Evolutionary conservation across 2,113 vertebrate genomes (phyloP), one percentile per base, ranked within the genome.

Genomic region (Propithecus coquereli): DNA sequence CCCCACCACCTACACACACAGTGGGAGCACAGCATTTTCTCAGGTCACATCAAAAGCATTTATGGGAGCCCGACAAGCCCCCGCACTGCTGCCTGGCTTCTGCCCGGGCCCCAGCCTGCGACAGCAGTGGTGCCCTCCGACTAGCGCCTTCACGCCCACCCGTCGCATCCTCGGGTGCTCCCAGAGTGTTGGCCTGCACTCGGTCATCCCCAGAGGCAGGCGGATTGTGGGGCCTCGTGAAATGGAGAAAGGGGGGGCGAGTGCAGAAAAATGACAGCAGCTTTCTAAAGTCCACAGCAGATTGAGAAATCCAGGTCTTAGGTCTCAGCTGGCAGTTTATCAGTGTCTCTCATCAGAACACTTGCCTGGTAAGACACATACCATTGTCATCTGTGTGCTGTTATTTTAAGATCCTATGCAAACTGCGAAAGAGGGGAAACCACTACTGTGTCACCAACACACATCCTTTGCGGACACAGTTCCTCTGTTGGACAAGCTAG

Each of bases 391-490:
- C 77, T 8, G 25, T 8, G 4, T 32, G 52, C 52, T 79, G 5
- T 57, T 47, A 22, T 30, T 74, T 70, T 34, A 70, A 43, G 32
- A 70, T 68, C 57, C 57, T 61, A 4, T 37, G 47, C 40, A 83
- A 57, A 83, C 74, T 45, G 27, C 37, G 7, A 8, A n/a, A 68
- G 22, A 4, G 16, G 13, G 34, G 12, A 12, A 12, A 34, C 13
- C 4, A 9, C 37, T 71, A 0, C 66, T 30, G 37, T 6, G 5
- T 81, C 74, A 9, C 7, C 43, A 20, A 0, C 13, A 30, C 23
- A 10, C 40, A 25, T 13, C 71, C 22, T 20, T 50, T 22, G 12
- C 50, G 2, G 20, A 4, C 30, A 22, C 2, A 0, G 0, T 8
- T 30, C 71, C 40, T 45, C 50, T 30, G 4, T 10, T 4, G 52